Evolutionary conservation across 2,888 invertebrate genomes (phyloP), one percentile per base, ranked within the genome.

Genomic region (Mimumesa dahlbomi): DNA sequence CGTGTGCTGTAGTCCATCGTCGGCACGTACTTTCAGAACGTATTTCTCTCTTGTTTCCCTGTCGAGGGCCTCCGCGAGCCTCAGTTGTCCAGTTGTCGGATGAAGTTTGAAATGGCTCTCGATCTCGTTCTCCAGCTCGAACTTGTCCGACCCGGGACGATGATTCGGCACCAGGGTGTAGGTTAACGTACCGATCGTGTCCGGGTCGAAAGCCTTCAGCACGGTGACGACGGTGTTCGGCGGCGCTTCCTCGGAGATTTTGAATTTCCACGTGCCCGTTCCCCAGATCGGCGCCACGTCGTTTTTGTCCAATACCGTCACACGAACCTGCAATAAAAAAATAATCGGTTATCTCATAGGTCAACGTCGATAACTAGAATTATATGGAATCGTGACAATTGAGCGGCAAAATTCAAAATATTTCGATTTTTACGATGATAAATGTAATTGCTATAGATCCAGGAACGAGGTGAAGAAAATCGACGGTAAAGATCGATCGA

Each of bases 251-350:
- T 97, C 97, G 1, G 96, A 96, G 0, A 97, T 94, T 59, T 93
- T 91, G 88, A 94, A 95, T 50, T 92, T 92, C 81, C 94, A 90
- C 13, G 94, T 94, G 31, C 94, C 93, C 73, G 94, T 93, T 81
- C 93, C 93, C 91, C 97, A 96, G 57, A 94, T 93, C 2, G 98
- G 98, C n/a, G 97, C 97, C 84, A 96, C 97, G 91, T 98, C 98
- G 90, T 98, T 98, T 90, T 95, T 95, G 91, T 98, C 98, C 88
- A 95, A 89, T 54, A 98, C 94, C 62, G 93, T 93, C 79, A 98
- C 94, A 89, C 93, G 93, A 81, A 97, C 95, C 97, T 97, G 94
- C 19, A 93, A 93, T 82, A 67, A 73, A 81, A 70, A 67, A 50
- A 0, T 25, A 40, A n/a, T n/a, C n/a, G n/a, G n/a, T n/a, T n/a